A percentile compares a stretch with the other conserved stretches of the same genome.
These are phyloP conservation scores for Papilio machaon DNA, from an alignment of 1,140 invertebrate genomes.

Conservation along the genomic window DNA sequence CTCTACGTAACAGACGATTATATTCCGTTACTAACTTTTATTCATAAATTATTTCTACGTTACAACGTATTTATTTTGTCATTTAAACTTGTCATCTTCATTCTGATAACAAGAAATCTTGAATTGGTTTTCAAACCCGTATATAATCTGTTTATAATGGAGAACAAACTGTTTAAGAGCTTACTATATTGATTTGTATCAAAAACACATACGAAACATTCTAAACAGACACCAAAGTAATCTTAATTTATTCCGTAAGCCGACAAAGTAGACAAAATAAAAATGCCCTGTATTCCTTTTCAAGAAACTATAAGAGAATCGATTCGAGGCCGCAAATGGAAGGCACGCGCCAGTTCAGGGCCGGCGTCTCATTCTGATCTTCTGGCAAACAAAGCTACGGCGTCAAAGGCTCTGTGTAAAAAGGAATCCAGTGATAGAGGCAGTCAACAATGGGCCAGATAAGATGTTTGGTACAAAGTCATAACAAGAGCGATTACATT, in stretches of 20 bases:
- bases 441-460: constrained; percentile 79
- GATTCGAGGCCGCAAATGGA: constrained; percentile 51
- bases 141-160: too few relatives aligned
- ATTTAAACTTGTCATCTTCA: too few relatives aligned
- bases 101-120: too few relatives aligned
- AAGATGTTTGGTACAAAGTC: constrained; percentile 48
- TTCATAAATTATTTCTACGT: neutral
- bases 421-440: constrained; percentile 80
- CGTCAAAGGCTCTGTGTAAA: constrained; percentile 79
- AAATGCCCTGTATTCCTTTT: constrained; percentile 29
- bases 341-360: constrained; percentile 65
- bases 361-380: constrained; percentile 73
- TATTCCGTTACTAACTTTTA: neutral
- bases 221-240: neutral
- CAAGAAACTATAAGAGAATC: constrained; percentile 56
- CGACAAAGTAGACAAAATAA: constrained; percentile 29
- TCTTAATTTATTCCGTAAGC: constrained; percentile 1
- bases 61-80: neutral
- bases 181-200: neutral
- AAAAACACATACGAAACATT: neutral
- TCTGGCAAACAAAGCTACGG: constrained; percentile 73
- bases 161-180: too few relatives aligned
- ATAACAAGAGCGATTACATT: constrained; percentile 14
- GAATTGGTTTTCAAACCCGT: too few relatives aligned
- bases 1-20: neutral